Base-by-base conservation (phyloP, 2,888 invertebrate species). In the Lagria hirta region DNA sequence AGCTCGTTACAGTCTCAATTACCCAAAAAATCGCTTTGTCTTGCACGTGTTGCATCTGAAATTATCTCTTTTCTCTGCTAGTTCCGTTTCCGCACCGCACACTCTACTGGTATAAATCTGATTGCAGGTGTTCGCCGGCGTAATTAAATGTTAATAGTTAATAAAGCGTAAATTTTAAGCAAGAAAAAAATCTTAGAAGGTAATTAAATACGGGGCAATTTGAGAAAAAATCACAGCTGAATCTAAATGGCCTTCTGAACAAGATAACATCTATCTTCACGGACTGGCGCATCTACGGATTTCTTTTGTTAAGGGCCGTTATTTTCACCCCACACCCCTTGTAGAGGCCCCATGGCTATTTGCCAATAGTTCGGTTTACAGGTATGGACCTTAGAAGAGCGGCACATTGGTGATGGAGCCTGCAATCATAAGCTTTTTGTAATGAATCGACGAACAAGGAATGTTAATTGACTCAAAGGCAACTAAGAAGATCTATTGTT, bases 291-390 rank as follows among this genome's bases (percentile, higher is more conserved):
- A 62, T 65, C 62, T 58, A 60, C 61, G 59, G 57, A 63, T 62
- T 65, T 61, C 64, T 65, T 66, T 67, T 66, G 64, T 67, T 58
- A 54, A 55, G 55, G 56, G 61, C 64, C 61, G 65, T 63, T 65
- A 64, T 65, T 60, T 54, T 42, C 11, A 12, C 27, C 41, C 38
- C 41, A 32, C 23, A 27, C 42, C 40, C 33, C 34, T 15, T 14
- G 20, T 14, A 42, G 16, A 29, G 49, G 48, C 52, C 54, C 52
- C 54, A 48, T 43, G 52, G 51, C 51, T 54, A 52, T 57, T 55
- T 57, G 52, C 49, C 57, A 51, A 54, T 52, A 52, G 48, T 45
- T 47, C 43, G 36, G 24, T 28, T 22, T 36, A 30, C 41, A 37
- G 42, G 40, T 42, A 47, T 24, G 23, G 23, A 32, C 33, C 28